Conservation (phyloP, 2,797 vertebrate species). For the Malurus splendens region DNA sequence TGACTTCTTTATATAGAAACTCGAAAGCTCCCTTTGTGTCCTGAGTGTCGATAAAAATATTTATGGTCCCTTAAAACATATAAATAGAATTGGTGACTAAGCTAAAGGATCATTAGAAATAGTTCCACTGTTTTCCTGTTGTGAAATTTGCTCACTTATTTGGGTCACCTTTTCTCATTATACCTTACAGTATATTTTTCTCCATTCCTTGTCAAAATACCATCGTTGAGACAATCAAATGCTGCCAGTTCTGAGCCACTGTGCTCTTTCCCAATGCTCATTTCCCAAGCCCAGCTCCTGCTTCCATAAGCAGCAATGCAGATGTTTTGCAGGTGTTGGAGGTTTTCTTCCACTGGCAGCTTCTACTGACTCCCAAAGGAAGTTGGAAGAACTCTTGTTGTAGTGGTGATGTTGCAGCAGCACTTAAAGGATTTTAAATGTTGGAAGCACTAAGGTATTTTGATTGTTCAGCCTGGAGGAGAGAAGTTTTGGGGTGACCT, state of each 20-base stretch:
- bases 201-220: constrained; percentile 10
- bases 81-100: constrained; percentile 39
- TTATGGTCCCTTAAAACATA: not conserved
- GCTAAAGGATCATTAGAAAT: constrained; percentile 19
- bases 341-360: not conserved
- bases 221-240: constrained; percentile 5
- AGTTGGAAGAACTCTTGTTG: not conserved
- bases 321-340: constrained; percentile 53
- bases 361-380: not conserved
- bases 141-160: not conserved
- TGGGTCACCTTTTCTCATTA: constrained; percentile 27
- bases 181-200: constrained; percentile 5
- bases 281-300: constrained; percentile 1
- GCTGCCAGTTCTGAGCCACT: not conserved
- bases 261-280: constrained; percentile 41
- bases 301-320: constrained; percentile 8
- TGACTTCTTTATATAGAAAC: constrained; percentile 50
- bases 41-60: constrained; percentile 29
- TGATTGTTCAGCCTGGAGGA: not conserved
- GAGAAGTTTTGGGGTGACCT: not conserved
- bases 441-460: not conserved
- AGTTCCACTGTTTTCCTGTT: not conserved
- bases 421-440: not conserved
- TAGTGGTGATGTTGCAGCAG: not conserved
- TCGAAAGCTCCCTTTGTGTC: constrained; percentile 40